Percentiles rank a stretch among this genome's conserved stretches.
Conservation (phyloP, 2,797 vertebrate species). For the Triplophysa yarkandensis region DNA sequence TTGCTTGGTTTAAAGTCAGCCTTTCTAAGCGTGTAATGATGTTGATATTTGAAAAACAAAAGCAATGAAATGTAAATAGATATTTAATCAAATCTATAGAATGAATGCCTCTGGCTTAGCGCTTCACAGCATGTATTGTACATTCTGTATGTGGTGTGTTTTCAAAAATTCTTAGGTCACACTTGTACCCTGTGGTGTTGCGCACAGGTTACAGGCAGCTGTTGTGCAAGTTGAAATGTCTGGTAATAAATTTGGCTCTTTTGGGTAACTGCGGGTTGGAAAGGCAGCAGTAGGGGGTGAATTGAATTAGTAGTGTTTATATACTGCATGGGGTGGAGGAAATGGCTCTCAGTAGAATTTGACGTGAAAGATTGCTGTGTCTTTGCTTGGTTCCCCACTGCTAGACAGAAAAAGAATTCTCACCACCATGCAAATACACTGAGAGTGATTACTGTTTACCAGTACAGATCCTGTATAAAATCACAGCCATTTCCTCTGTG, state of each 20-base stretch:
- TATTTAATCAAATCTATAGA: not conserved
- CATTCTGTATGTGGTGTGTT: not conserved
- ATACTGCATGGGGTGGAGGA: conserved; percentile 41
- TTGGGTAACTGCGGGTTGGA: not conserved
- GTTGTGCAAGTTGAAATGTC: not conserved
- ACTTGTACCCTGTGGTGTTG: not conserved
- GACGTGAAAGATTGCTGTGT: conserved; percentile 66
- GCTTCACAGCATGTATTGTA: not conserved
- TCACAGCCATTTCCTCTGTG: not conserved
- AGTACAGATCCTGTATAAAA: conserved; percentile 2
- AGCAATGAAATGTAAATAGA: not conserved
- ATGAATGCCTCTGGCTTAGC: not conserved
- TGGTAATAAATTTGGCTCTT: not conserved
- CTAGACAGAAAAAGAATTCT: conserved; percentile 32
- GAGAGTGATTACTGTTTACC: conserved; percentile 15
- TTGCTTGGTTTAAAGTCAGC: not conserved
- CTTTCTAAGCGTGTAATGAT: not conserved
- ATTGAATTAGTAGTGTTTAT: conserved; percentile 63
- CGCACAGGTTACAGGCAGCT: not conserved
- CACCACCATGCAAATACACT: conserved; percentile 30
- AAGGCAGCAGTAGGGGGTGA: conserved; percentile 11
- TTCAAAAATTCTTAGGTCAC: not conserved
- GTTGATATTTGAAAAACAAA: not conserved
- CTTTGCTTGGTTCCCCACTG: conserved; percentile 24
- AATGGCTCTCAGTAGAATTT: conserved; percentile 54